Evolutionary conservation across 2,113 vertebrate genomes (phyloP).

Genomic region (Tragelaphus scriptus): DNA sequence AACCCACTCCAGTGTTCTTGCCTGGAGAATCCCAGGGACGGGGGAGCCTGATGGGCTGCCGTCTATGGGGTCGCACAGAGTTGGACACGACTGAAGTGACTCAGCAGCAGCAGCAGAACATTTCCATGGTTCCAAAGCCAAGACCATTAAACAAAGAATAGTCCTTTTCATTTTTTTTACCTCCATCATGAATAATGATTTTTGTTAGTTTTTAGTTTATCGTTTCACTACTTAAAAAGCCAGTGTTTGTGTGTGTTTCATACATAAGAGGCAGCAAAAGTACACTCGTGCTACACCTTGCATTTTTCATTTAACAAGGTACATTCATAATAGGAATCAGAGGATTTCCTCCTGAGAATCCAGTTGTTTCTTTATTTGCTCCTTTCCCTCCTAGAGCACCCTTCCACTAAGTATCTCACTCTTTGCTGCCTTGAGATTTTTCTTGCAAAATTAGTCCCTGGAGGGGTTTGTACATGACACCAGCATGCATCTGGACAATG

Average conservation of each 20-base stretch:
- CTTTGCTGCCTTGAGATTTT: neutral
- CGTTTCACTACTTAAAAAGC: neutral
- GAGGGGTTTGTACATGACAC: neutral
- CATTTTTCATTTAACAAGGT: neutral
- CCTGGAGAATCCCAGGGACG: no score
- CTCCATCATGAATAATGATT: neutral
- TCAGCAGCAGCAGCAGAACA: neutral
- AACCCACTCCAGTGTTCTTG: no score
- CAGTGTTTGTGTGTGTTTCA: neutral
- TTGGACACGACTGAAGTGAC: no score
- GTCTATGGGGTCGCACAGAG: rapidly evolving
- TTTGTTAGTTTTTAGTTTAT: neutral
- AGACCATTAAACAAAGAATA: neutral
- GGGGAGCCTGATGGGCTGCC: no score
- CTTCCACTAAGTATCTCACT: neutral
- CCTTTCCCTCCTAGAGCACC: neutral
- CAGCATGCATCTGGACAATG: neutral
- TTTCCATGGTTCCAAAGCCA: neutral
- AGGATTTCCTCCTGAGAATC: neutral
- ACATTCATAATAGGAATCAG: neutral
- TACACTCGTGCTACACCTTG: neutral
- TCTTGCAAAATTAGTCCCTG: neutral
- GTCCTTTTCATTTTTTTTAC: neutral
- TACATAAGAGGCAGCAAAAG: neutral
- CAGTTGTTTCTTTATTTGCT: neutral